Evolutionary conservation across 2,888 invertebrate species (phyloP).

Genomic region (Ramazzottius varieornatus): DNA sequence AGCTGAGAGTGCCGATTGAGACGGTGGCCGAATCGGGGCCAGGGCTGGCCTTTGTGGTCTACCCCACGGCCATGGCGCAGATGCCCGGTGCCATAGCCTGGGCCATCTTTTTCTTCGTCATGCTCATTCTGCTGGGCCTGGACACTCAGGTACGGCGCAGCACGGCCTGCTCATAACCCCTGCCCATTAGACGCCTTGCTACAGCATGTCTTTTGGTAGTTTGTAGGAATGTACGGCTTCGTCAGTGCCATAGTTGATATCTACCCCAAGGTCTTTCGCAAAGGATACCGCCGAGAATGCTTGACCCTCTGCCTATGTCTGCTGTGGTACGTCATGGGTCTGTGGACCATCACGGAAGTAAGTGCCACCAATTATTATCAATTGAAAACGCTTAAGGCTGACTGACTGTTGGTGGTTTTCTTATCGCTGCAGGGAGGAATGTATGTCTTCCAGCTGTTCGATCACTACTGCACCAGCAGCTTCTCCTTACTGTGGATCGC

Average conservation of each 20-base stretch:
- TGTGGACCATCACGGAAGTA: neutral
- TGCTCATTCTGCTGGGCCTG: conserved; percentile 36
- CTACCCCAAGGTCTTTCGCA: neutral
- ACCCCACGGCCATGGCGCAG: conserved; percentile 31
- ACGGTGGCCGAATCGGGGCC: conserved; percentile 23
- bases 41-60: conserved; percentile 35
- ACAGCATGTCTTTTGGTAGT: too few species aligned
- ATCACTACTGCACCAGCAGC: conserved; percentile 33
- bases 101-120: conserved; percentile 37
- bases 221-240: neutral
- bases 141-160: conserved; percentile 33
- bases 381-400: too few species aligned
- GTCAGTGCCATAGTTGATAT: neutral
- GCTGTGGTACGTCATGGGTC: neutral
- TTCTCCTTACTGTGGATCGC: conserved; percentile 35
- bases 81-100: conserved; percentile 35
- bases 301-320: neutral
- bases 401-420: too few species aligned
- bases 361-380: neutral
- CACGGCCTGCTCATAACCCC: too few species aligned
- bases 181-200: too few species aligned
- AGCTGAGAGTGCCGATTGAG: conserved; percentile 22
- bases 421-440: conserved; percentile 25
- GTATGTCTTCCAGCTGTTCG: conserved; percentile 27
- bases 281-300: neutral